A percentile compares a stretch with the other conserved stretches of the same genome.
phyloP scores from a whole-genome alignment of 2,113 vertebrate genomes.

The Australoheros scitulus region DNA sequence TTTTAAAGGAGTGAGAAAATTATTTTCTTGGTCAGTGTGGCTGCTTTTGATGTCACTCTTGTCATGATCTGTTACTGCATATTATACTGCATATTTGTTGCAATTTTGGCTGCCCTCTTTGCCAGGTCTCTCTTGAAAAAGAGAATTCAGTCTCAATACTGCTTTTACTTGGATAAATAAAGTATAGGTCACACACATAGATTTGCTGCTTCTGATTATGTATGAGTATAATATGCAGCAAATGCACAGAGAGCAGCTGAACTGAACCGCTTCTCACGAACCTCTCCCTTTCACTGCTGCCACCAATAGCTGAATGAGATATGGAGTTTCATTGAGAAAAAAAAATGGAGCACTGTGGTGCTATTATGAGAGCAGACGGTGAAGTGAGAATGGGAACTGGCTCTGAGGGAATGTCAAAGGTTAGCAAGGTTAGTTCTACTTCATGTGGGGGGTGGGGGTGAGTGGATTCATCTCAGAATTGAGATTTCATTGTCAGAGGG shows the following conservation, averaged over 20 bases:
- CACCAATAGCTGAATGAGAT: constrained; percentile 72
- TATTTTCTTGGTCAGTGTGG: too few species aligned
- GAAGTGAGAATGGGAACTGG: constrained; percentile 70
- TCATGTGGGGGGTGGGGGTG: constrained; percentile 47
- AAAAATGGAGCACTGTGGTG: constrained; percentile 55
- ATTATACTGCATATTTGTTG: too few species aligned
- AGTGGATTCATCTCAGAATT: constrained; percentile 59
- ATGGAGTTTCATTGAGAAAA: constrained; percentile 73
- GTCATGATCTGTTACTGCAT: too few species aligned
- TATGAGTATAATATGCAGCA: constrained; percentile 1
- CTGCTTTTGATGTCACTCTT: too few species aligned
- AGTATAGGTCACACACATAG: neutral
- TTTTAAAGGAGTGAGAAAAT: too few species aligned
- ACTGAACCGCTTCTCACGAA: constrained; percentile 37
- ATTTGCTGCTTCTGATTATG: constrained; percentile 30
- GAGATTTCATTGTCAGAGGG: constrained; percentile 56
- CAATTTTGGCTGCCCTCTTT: neutral
- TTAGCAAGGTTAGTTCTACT: constrained; percentile 74
- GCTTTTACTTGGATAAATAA: neutral
- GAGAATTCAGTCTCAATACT: neutral
- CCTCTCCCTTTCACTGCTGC: constrained; percentile 40
- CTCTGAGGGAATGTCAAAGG: constrained; percentile 74
- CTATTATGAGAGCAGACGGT: constrained; percentile 71
- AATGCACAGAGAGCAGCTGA: constrained; percentile 29
- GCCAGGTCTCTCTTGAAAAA: neutral